These are phyloP conservation scores for Nycticorax nycticorax DNA, from an alignment of 2,113 vertebrate species.

Conservation along the genomic window DNA sequence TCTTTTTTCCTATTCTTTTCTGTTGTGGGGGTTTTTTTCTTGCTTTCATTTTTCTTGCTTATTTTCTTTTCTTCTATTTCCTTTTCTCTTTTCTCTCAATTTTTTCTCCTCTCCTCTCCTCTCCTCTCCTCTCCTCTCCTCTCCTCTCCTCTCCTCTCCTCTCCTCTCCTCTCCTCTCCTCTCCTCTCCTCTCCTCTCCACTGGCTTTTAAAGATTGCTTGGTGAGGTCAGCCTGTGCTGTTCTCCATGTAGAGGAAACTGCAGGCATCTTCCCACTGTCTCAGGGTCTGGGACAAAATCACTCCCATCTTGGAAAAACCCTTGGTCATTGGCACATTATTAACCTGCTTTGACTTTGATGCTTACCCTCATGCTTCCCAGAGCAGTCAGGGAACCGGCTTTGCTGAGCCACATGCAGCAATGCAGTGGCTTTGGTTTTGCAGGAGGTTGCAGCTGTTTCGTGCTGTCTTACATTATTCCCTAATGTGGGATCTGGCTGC, in stretches of 20 bases:
- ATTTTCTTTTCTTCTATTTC: background rate
- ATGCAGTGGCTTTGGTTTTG: background rate
- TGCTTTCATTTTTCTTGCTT: no score
- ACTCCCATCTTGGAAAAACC: background rate
- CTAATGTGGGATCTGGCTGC: background rate
- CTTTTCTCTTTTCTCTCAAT: no score
- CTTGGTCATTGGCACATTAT: background rate
- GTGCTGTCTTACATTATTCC: background rate
- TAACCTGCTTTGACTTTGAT: background rate
- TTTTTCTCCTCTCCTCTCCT: no score
- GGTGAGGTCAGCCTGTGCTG: background rate
- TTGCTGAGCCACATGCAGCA: background rate
- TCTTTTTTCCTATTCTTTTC: background rate
- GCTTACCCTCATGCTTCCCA: background rate
- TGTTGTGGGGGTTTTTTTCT: rapidly evolving
- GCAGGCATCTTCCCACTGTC: background rate
- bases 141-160: background rate
- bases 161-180: no score
- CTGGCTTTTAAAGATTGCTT: background rate
- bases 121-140: background rate
- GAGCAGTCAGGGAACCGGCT: background rate
- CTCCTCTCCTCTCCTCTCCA: background rate
- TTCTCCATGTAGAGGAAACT: background rate
- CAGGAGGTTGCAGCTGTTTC: background rate
- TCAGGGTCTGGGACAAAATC: background rate